Percentiles rank a stretch among this genome's conserved stretches.
phyloP scores from a whole-genome alignment of 2,797 vertebrate genomes.

The Phoeniculus purpureus region DNA sequence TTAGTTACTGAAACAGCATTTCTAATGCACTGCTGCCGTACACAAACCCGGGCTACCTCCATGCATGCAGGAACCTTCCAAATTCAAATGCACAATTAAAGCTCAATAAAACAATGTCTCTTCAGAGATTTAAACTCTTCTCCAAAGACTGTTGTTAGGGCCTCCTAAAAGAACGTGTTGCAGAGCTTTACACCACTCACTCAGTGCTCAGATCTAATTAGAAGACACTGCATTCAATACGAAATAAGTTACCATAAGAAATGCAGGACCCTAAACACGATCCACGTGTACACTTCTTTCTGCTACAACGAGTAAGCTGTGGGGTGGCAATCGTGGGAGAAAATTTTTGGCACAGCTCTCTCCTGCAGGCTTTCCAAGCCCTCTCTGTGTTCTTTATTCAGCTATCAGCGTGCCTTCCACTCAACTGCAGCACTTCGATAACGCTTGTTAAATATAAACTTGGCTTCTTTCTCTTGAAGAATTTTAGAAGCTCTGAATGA shows the following conservation, averaged over 20 bases:
- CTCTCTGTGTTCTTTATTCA: slow-evolving; percentile 34
- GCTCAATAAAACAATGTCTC: background rate
- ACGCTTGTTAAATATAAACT: slow-evolving; percentile 67
- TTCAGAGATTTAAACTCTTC: background rate
- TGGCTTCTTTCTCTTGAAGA: slow-evolving; percentile 31
- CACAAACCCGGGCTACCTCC: background rate
- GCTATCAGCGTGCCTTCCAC: slow-evolving; percentile 34
- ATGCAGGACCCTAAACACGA: background rate
- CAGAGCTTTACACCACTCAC: background rate
- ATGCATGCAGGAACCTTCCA: background rate
- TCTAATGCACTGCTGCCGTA: background rate
- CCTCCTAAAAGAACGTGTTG: background rate
- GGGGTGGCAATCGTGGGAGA: background rate
- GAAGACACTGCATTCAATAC: background rate
- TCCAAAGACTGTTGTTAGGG: background rate
- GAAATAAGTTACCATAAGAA: background rate
- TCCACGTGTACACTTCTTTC: background rate
- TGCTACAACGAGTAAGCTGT: fast-evolving
- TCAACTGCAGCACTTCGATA: slow-evolving; percentile 56
- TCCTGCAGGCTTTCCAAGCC: slow-evolving; percentile 19
- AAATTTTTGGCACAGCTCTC: slow-evolving; percentile 29
- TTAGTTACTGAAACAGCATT: background rate
- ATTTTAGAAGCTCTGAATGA: background rate
- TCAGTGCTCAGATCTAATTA: background rate
- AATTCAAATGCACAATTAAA: background rate